A percentile compares a stretch with the other conserved stretches of the same genome.
Evolutionary conservation across 1,140 invertebrate genomes (phyloP).

Genomic region (Drosophila mauritiana): DNA sequence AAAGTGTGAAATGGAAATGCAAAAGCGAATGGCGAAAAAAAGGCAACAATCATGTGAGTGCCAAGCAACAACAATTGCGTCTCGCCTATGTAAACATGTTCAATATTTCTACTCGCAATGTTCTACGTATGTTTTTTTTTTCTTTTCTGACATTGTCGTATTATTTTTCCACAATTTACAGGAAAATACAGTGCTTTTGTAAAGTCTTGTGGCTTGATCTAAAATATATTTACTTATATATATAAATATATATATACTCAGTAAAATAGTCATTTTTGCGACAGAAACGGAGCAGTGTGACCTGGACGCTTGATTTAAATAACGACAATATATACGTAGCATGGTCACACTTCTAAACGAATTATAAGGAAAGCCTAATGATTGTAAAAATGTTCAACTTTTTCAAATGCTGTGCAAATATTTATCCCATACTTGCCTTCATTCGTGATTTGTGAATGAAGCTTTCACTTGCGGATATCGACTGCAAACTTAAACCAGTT

Average conservation of each 20-base stretch:
- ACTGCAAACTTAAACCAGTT: slow-evolving; percentile 56
- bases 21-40: slow-evolving; percentile 48
- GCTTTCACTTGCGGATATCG: slow-evolving; percentile 29
- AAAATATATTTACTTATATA: no score
- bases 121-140: not conserved
- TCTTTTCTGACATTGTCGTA: not conserved
- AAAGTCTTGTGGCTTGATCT: not conserved
- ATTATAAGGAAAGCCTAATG: not conserved
- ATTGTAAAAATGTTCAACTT: not conserved
- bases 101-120: slow-evolving; percentile 6
- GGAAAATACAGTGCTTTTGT: not conserved
- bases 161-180: not conserved
- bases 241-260: no score
- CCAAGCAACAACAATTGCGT: slow-evolving; percentile 40
- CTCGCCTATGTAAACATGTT: not conserved
- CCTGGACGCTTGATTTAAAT: not conserved
- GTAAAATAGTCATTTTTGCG: no score
- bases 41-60: slow-evolving; percentile 64
- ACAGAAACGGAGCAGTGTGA: not conserved
- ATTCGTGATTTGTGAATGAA: not conserved
- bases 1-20: slow-evolving; percentile 67
- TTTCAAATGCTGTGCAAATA: not conserved
- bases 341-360: not conserved
- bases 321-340: not conserved
- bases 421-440: slow-evolving; percentile 2